Evolutionary conservation across 1,140 invertebrate genomes (phyloP).

Genomic region (Drosophila insularis): DNA sequence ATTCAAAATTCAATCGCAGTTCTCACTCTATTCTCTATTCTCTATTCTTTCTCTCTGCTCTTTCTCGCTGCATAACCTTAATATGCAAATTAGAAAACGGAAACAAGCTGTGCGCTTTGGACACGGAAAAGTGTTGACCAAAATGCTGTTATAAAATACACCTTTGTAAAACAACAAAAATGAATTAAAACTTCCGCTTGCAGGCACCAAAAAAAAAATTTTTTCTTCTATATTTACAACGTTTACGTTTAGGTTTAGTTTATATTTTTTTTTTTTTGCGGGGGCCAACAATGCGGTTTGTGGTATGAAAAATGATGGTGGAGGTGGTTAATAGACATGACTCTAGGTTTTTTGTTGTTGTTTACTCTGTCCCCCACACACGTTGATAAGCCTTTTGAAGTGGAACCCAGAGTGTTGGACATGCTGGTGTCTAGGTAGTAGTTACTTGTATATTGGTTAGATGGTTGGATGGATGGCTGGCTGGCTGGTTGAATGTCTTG

Average conservation of each 20-base stretch:
- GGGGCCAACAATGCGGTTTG: slow-evolving; percentile 19
- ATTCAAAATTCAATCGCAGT: neutral
- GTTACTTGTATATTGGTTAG: slow-evolving; percentile 11
- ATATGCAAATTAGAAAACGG: slow-evolving; percentile 6
- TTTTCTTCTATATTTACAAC: neutral
- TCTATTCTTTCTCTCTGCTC: neutral
- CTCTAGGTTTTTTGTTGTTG: slow-evolving; percentile 39
- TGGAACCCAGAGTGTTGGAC: slow-evolving; percentile 69
- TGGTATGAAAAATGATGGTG: slow-evolving; percentile 11
- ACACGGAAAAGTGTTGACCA: slow-evolving; percentile 52
- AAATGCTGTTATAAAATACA: slow-evolving; percentile 44
- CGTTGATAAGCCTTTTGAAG: slow-evolving; percentile 68
- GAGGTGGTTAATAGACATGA: slow-evolving; percentile 30
- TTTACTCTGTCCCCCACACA: slow-evolving; percentile 59
- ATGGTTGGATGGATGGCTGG: slow-evolving; percentile 16
- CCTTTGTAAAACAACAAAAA: slow-evolving; percentile 64
- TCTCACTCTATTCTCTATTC: neutral
- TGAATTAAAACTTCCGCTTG: slow-evolving; percentile 76
- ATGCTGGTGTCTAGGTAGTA: slow-evolving; percentile 53
- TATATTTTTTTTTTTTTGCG: slow-evolving; percentile 19
- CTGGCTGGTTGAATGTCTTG: slow-evolving; percentile 12
- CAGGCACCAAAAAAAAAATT: slow-evolving; percentile 16
- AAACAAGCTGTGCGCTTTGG: neutral
- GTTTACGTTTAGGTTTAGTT: neutral
- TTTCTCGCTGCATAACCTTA: neutral